These are phyloP conservation scores for Cerceris rybyensis DNA, from an alignment of 2,888 invertebrate genomes.

Conservation along the genomic window DNA sequence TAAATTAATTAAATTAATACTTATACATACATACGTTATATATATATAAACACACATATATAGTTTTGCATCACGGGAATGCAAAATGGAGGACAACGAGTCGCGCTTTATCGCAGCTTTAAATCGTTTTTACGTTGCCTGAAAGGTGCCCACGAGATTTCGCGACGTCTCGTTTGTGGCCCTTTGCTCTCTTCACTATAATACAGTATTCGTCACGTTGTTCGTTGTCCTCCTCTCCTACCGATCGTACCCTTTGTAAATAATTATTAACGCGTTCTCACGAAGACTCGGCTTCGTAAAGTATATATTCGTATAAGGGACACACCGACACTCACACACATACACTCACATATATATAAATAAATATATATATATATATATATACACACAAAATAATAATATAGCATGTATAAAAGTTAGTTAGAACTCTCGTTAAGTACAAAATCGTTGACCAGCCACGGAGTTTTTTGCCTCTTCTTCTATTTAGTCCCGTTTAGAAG, in stretches of 20 bases:
- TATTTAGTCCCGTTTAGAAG: conserved; percentile 13
- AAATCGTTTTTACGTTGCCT: conserved; percentile 61
- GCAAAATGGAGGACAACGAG: conserved; percentile 53
- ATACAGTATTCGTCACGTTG: conserved; percentile 59
- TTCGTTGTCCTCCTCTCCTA: conserved; percentile 38
- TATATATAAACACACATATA: no score
- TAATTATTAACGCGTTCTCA: conserved; percentile 63
- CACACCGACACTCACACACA: not conserved
- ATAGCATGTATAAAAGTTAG: conserved; percentile 16
- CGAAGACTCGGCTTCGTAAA: conserved; percentile 71
- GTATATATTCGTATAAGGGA: conserved; percentile 55
- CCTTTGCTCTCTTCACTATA: conserved; percentile 63
- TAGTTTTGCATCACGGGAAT: conserved; percentile 17
- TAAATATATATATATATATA: not conserved
- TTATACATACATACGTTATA: not conserved
- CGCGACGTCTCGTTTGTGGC: conserved; percentile 43
- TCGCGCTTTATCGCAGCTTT: conserved; percentile 58
- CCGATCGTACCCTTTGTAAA: conserved; percentile 61
- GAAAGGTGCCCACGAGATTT: conserved; percentile 43
- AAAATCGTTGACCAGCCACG: conserved; percentile 58
- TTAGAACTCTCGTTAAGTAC: conserved; percentile 52
- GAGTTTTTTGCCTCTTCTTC: conserved; percentile 38
- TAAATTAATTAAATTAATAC: conserved; percentile 23
- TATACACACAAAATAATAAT: conserved; percentile 12
- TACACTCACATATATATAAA: no score